phyloP scores from a whole-genome alignment of 35 echinoderm and acorn worm genomes.

The Strongylocentrotus purpuratus region DNA sequence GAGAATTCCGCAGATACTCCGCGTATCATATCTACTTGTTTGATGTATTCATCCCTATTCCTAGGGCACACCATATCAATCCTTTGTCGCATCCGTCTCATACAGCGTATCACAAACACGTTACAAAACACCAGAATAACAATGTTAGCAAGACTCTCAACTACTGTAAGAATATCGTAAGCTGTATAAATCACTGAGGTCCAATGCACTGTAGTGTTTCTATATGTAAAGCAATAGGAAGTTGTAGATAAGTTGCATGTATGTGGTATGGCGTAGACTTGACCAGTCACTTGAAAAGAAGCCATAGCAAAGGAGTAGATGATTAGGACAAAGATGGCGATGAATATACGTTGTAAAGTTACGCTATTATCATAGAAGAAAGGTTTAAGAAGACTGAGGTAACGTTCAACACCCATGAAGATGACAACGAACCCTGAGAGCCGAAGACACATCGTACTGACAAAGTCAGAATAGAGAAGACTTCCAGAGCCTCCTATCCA shows the following conservation, averaged over 20 bases:
- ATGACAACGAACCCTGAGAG: constrained; percentile 80
- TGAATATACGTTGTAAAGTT: constrained; percentile 51
- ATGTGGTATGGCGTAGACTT: constrained; percentile 7
- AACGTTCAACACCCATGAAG: constrained; percentile 87
- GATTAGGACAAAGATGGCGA: constrained; percentile 22
- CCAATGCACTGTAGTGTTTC: not conserved
- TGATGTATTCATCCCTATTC: constrained; percentile 80
- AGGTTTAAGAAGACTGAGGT: constrained; percentile 77
- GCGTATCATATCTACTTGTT: constrained; percentile 84
- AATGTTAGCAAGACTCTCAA: constrained; percentile 70
- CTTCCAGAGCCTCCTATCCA: constrained; percentile 51
- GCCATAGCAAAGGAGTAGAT: constrained; percentile 62
- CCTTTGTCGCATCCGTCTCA: constrained; percentile 60
- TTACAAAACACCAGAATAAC: constrained; percentile 75
- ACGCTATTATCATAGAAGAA: constrained; percentile 86
- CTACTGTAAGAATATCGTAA: constrained; percentile 64
- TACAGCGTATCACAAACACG: constrained; percentile 70
- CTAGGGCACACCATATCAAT: constrained; percentile 79
- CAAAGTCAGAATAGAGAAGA: constrained; percentile 58
- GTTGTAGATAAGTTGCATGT: not conserved
- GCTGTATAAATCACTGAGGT: constrained; percentile 21
- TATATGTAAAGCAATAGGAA: constrained; percentile 1
- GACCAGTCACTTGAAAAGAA: constrained; percentile 40
- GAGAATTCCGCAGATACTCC: constrained; percentile 89
- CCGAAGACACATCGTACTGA: constrained; percentile 56